Conservation (phyloP, 2,113 vertebrate genomes). For the Cygnus atratus region DNA sequence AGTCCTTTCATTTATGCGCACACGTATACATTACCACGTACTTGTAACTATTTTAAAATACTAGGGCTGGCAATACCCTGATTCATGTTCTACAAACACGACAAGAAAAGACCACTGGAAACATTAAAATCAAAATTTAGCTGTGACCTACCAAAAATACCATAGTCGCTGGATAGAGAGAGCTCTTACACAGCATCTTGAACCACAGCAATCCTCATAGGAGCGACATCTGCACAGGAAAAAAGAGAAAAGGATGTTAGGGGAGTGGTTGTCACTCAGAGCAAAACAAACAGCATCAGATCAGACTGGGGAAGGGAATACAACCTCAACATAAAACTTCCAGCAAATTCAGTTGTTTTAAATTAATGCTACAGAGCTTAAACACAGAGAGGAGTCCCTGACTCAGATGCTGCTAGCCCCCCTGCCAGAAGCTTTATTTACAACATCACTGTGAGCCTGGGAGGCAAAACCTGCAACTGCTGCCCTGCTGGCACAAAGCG, state of each 20-base stretch:
- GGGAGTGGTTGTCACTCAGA: neutral
- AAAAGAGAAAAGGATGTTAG: neutral
- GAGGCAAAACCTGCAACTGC: neutral
- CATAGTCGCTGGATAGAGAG: slow-evolving; percentile 96
- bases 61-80: neutral
- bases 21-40: neutral
- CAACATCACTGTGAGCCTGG: neutral
- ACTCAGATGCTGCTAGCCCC: neutral
- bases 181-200: slow-evolving; percentile 92
- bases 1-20: neutral
- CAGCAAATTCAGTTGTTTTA: neutral
- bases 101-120: neutral
- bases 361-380: neutral
- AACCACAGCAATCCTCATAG: slow-evolving; percentile 97
- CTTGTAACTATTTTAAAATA: neutral
- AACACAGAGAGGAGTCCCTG: neutral
- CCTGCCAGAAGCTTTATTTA: neutral
- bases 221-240: slow-evolving; percentile 87
- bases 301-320: neutral
- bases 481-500: neutral
- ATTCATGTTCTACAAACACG: neutral
- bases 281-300: neutral
- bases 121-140: neutral
- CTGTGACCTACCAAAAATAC: slow-evolving; percentile 93
- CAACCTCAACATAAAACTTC: neutral